phyloP scores from a whole-genome alignment of 2,113 vertebrate species.

The Epinephelus cyanopodus region DNA sequence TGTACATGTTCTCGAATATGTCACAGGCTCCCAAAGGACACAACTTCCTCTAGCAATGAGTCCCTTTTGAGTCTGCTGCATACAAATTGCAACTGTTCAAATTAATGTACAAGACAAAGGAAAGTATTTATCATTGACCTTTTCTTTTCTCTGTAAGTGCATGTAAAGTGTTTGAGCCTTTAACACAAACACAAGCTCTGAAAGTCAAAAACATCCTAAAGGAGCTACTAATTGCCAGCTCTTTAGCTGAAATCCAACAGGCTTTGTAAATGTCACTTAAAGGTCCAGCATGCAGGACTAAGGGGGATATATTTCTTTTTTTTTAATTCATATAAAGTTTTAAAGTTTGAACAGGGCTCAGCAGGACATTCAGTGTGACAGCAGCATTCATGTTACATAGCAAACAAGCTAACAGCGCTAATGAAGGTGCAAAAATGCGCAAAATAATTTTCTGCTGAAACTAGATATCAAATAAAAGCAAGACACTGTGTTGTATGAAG shows the following conservation, averaged over 20 bases:
- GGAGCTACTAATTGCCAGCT: not conserved
- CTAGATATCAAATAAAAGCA: too few relatives aligned
- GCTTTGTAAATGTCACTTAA: not conserved
- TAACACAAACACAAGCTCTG: not conserved
- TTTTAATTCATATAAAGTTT: too few relatives aligned
- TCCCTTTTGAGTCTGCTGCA: not conserved
- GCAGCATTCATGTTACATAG: too few relatives aligned
- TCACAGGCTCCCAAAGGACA: conserved; percentile 17
- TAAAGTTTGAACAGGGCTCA: too few relatives aligned
- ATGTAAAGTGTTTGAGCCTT: not conserved
- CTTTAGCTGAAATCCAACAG: not conserved
- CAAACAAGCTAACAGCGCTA: too few relatives aligned
- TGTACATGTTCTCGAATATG: conserved; percentile 15
- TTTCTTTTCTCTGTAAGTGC: not conserved
- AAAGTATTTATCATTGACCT: not conserved
- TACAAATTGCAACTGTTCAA: not conserved
- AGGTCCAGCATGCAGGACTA: too few relatives aligned
- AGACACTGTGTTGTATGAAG: too few relatives aligned
- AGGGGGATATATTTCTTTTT: too few relatives aligned
- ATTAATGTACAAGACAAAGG: not conserved
- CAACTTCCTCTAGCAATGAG: conserved; percentile 20
- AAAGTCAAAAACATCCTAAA: not conserved
- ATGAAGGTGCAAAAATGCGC: too few relatives aligned
- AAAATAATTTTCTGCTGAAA: too few relatives aligned
- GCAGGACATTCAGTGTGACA: too few relatives aligned